A percentile compares a stretch with the other conserved stretches of the same genome.
These are phyloP conservation scores for Coregonus ussuriensis DNA, from an alignment of 2,797 vertebrate genomes.

Conservation along the genomic window DNA sequence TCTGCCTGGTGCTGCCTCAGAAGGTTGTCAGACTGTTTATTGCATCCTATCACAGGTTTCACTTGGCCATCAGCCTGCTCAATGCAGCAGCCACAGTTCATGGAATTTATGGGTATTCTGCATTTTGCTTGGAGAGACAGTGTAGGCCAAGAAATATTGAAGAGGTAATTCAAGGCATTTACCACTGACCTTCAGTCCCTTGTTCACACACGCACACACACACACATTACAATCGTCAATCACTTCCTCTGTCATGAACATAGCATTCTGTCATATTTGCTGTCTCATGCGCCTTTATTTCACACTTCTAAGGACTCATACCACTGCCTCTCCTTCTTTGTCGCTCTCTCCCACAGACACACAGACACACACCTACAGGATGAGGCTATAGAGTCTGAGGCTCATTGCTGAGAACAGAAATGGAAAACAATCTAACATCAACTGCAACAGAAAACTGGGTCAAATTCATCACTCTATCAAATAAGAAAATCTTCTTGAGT, in stretches of 20 bases:
- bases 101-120: slow-evolving; percentile 1
- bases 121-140: neutral
- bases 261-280: neutral
- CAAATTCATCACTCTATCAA: neutral
- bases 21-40: neutral
- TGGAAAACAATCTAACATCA: neutral
- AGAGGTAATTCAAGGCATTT: neutral
- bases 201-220: slow-evolving; percentile 12
- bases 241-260: neutral
- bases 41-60: neutral
- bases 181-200: slow-evolving; percentile 1
- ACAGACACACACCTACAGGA: neutral
- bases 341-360: neutral
- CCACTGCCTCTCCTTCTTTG: neutral
- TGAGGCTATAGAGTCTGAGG: neutral
- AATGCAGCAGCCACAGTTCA: slow-evolving; percentile 29
- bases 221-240: neutral
- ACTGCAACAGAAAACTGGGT: neutral
- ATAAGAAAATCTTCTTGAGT: neutral
- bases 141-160: slow-evolving; percentile 17
- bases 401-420: slow-evolving; percentile 1
- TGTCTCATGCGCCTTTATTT: neutral
- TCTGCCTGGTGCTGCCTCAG: neutral
- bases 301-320: neutral
- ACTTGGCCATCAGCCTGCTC: slow-evolving; percentile 28